phyloP scores from a whole-genome alignment of 2,113 vertebrate species.

The Sceloporus undulatus region DNA sequence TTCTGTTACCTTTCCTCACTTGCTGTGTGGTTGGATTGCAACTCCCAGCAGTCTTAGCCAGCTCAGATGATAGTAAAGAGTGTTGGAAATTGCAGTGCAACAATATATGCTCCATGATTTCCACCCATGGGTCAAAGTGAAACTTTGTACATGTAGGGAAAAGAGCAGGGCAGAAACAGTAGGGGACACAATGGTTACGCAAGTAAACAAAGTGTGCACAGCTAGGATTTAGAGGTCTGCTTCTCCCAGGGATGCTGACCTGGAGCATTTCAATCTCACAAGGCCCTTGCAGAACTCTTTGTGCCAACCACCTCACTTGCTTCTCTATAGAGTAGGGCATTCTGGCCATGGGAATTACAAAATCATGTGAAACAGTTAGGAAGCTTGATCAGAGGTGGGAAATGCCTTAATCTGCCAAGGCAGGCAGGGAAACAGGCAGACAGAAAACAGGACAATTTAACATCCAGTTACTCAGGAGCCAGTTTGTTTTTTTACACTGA shows the following conservation, averaged over 20 bases:
- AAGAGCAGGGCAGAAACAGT: neutral
- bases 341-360: neutral
- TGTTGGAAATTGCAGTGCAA: no score
- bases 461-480: neutral
- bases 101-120: neutral
- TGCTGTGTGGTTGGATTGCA: neutral
- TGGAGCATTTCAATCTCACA: neutral
- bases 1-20: neutral
- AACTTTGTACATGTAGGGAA: neutral
- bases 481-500: neutral
- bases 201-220: neutral
- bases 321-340: neutral
- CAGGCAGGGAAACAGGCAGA: neutral
- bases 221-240: neutral
- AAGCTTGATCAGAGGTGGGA: neutral
- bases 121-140: neutral
- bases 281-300: neutral
- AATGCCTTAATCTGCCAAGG: no score
- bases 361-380: neutral
- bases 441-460: neutral
- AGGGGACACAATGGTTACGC: neutral
- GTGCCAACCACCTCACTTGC: neutral
- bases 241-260: neutral
- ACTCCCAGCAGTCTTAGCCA: no score
- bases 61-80: no score